phyloP scores from a whole-genome alignment of 2,797 vertebrate genomes.

The Schizopygopsis pylzovi region DNA sequence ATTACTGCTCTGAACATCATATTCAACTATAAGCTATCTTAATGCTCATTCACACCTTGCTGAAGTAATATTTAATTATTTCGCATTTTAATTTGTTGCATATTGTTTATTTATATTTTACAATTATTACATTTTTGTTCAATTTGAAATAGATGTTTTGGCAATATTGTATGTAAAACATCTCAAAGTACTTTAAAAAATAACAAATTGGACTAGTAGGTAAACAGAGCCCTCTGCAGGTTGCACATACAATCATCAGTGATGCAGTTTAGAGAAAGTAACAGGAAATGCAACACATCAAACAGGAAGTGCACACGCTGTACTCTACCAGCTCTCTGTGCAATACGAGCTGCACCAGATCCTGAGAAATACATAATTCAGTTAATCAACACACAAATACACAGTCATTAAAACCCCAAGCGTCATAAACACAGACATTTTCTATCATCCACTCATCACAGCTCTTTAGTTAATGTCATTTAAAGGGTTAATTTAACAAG shows the following conservation, averaged over 20 bases:
- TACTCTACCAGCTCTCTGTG: conserved; percentile 85
- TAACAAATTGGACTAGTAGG: neutral
- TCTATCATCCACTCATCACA: neutral
- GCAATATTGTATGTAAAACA: neutral
- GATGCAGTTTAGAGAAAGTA: conserved; percentile 62
- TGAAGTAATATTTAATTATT: neutral
- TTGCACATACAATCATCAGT: conserved; percentile 67
- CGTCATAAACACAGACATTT: neutral
- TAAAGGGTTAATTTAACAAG: neutral
- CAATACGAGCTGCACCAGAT: conserved; percentile 83
- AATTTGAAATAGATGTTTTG: neutral
- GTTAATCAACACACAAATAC: conserved; percentile 60
- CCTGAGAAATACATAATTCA: conserved; percentile 79
- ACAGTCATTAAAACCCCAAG: conserved; percentile 35
- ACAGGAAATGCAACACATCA: conserved; percentile 40
- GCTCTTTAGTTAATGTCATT: neutral
- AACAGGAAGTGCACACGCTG: conserved; percentile 58
- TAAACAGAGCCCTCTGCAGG: conserved; percentile 60
- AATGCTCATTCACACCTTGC: neutral
- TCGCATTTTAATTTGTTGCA: neutral
- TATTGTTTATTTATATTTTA: neutral
- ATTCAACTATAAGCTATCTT: neutral
- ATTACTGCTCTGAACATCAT: neutral
- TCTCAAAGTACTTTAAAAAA: no score
- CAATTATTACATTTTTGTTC: no score